These are phyloP conservation scores for Ciconia maguari DNA, from an alignment of 2,113 vertebrate genomes.

Conservation along the genomic window DNA sequence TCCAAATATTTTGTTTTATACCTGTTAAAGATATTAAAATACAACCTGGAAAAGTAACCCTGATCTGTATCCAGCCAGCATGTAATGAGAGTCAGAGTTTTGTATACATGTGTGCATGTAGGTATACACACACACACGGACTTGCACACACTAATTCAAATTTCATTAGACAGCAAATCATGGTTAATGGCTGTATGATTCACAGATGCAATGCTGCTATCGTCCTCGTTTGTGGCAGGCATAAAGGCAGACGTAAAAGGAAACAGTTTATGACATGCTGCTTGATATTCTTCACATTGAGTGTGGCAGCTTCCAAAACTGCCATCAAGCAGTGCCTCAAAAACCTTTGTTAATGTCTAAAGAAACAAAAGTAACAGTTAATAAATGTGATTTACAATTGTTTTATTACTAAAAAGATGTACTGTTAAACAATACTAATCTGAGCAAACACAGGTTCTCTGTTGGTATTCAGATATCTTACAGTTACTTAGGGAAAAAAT, in stretches of 20 bases:
- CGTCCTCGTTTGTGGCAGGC: slow-evolving; percentile 59
- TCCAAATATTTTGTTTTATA: slow-evolving; percentile 59
- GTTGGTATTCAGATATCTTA: not conserved
- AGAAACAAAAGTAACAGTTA: slow-evolving; percentile 22
- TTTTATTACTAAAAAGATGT: not conserved
- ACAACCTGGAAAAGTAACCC: slow-evolving; percentile 60
- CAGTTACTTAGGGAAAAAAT: not conserved
- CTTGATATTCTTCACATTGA: slow-evolving; percentile 76
- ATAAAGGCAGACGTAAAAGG: slow-evolving; percentile 76
- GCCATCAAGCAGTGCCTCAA: slow-evolving; percentile 74
- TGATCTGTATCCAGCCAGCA: slow-evolving; percentile 59
- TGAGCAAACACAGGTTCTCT: not conserved
- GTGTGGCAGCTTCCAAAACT: slow-evolving; percentile 75
- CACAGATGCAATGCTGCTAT: slow-evolving; percentile 32
- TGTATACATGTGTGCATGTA: not conserved
- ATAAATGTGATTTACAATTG: not conserved
- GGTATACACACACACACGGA: not conserved
- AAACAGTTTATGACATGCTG: slow-evolving; percentile 75
- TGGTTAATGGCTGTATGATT: slow-evolving; percentile 67
- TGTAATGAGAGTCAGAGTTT: slow-evolving; percentile 2
- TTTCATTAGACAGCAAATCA: slow-evolving; percentile 70
- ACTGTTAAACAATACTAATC: not conserved
- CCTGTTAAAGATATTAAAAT: slow-evolving; percentile 62
- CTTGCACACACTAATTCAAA: slow-evolving; percentile 48
- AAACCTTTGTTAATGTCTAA: slow-evolving; percentile 74